Conservation (phyloP, 2,797 vertebrate genomes). For the Sebastes cheni region DNA sequence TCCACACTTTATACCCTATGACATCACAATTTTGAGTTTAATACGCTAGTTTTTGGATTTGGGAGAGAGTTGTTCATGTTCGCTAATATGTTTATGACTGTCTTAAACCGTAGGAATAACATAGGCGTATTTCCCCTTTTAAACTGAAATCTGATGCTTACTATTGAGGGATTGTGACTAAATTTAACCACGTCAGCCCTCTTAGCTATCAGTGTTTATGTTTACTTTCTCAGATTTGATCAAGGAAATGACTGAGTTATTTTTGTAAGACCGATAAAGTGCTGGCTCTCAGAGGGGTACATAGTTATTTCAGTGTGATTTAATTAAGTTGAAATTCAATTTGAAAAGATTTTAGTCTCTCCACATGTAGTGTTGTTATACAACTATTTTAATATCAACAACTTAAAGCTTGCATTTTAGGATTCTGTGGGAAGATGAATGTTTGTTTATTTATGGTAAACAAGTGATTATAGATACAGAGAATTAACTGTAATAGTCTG, state of each 20-base stretch:
- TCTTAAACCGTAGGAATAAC: no score
- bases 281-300: neutral
- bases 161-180: neutral
- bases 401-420: neutral
- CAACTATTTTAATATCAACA: neutral
- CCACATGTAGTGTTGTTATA: neutral
- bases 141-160: neutral
- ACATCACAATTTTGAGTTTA: no score
- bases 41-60: no score
- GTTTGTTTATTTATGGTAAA: slow-evolving; percentile 6
- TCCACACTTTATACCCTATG: no score
- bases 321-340: neutral
- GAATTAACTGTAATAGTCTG: neutral
- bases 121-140: neutral
- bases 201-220: slow-evolving; percentile 13
- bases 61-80: no score
- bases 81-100: no score
- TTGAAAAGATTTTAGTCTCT: neutral
- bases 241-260: slow-evolving; percentile 4
- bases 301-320: neutral
- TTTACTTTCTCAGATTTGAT: slow-evolving; percentile 34
- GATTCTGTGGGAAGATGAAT: neutral
- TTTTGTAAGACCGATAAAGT: neutral
- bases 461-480: neutral
- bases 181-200: neutral